These are phyloP conservation scores for Eumaeus atala DNA, from an alignment of 1,140 invertebrate species.

Conservation along the genomic window DNA sequence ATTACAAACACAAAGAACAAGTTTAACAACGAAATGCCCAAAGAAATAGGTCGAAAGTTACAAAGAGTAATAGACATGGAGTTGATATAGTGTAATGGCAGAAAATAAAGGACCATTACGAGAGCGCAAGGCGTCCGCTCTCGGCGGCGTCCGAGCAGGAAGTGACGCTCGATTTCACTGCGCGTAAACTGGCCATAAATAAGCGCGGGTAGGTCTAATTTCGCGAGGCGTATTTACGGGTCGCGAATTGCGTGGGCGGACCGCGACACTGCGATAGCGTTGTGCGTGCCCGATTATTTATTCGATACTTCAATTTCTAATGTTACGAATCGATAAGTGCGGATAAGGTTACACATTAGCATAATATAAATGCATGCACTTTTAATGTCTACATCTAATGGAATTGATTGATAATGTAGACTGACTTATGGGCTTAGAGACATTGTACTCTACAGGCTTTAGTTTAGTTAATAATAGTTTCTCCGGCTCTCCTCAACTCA, in stretches of 20 bases:
- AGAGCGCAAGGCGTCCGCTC: slow-evolving; percentile 29
- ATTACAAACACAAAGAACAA: too few species aligned
- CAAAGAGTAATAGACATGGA: slow-evolving; percentile 2
- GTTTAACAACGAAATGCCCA: too few species aligned
- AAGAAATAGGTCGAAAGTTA: neutral
- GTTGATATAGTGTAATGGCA: slow-evolving; percentile 40
- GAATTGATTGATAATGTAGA: too few species aligned
- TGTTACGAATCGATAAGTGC: slow-evolving; percentile 1
- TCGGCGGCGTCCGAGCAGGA: slow-evolving; percentile 47
- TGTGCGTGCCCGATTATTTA: slow-evolving; percentile 6
- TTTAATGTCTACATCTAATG: too few species aligned
- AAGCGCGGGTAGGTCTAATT: slow-evolving; percentile 61
- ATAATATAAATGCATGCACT: too few species aligned
- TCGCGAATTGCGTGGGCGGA: slow-evolving; percentile 10
- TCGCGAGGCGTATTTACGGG: slow-evolving; percentile 54
- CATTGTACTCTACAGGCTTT: too few species aligned
- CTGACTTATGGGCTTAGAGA: too few species aligned
- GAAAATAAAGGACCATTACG: slow-evolving; percentile 48
- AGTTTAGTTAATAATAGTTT: too few species aligned
- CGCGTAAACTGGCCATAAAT: slow-evolving; percentile 46
- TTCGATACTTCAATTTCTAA: slow-evolving; percentile 9
- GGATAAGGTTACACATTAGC: too few species aligned
- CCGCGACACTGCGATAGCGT: neutral
- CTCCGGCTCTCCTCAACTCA: too few species aligned
- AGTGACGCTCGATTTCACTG: slow-evolving; percentile 54